phyloP scores from a whole-genome alignment of 1,140 invertebrate species.

The Caenorhabditis tropicalis region DNA sequence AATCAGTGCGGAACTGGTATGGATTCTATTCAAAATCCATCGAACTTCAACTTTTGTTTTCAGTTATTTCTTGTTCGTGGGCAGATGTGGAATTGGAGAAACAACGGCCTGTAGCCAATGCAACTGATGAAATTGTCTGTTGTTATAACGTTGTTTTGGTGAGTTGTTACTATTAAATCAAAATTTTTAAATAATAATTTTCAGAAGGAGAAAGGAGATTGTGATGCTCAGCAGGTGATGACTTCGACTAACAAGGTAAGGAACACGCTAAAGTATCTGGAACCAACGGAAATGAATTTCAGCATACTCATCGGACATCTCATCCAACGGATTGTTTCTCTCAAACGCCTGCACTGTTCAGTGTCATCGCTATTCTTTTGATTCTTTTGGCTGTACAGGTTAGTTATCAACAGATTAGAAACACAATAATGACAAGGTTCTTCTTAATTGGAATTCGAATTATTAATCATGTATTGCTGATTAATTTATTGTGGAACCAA shows the following conservation, averaged over 20 bases:
- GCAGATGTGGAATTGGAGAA: constrained; percentile 16
- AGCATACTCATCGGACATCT: not conserved
- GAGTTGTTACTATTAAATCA: not conserved
- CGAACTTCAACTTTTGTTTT: not conserved
- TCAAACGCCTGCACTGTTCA: not conserved
- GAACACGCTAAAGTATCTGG: not conserved
- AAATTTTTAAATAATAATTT: not conserved
- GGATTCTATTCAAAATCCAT: not conserved
- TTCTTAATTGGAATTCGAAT: no score
- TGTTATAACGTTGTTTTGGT: constrained; percentile 12
- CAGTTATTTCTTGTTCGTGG: constrained; percentile 21
- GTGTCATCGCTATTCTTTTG: not conserved
- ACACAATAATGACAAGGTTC: no score
- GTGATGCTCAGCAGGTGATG: not conserved
- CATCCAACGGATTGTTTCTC: not conserved
- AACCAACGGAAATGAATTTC: not conserved
- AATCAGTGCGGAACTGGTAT: constrained; percentile 26
- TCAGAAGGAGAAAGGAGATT: constrained; percentile 29
- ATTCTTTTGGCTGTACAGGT: not conserved
- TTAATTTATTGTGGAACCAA: no score
- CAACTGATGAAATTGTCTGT: constrained; percentile 8
- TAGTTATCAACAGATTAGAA: not conserved
- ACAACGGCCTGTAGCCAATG: constrained; percentile 12
- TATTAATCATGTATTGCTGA: no score
- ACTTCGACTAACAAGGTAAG: not conserved